Base-by-base conservation (phyloP, 2,888 invertebrate genomes). In the Argyresthia goedartella region DNA sequence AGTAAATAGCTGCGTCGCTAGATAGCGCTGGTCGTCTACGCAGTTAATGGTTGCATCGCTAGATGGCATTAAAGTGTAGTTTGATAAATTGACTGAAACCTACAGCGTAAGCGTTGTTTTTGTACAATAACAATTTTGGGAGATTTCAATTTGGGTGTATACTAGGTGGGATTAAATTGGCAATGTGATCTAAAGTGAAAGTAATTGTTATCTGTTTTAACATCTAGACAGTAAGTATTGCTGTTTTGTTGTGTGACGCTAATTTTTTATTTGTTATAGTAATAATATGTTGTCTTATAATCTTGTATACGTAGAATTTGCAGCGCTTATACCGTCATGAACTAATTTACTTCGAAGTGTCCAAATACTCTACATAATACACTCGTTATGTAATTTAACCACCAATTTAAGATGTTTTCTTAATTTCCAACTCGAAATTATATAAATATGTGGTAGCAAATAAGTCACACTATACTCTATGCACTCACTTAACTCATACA, bases 361-460 rank as follows among this genome's bases (percentile, higher is more conserved):
- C 61, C 11, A 65, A 66, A 70, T 76, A 79, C 78, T 76, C 69
- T 70, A 81, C 78, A 80, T 70, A 69, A 71, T 73, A 81, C 81
- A 79, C 76, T 71, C 60, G 59, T 63, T 60, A 55, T 62, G 58
- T 66, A 55, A 55, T 56, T 54, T 51, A 55, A 43, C 54, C 49
- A 55, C 54, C 54, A 60, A 69, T 78, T 81, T 82, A 81, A 80
- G 81, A 81, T 82, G 81, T 81, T 81, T 84, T 82, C 82, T 82
- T 73, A 70, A 68, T 71, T 60, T 41, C 36, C 8, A 14, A 46
- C 51, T 53, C 53, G 44, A 55, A 41, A 52, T 55, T 39, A 11
- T 47, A n/a, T 11, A 33, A 49, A 44, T 43, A 49, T 54, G 36
- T 50, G 53, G 43, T 49, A 53, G 45, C 39, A 16, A 42, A 44